Conservation (phyloP, 2,888 invertebrate species). For the Lasioglossum figueresi region DNA sequence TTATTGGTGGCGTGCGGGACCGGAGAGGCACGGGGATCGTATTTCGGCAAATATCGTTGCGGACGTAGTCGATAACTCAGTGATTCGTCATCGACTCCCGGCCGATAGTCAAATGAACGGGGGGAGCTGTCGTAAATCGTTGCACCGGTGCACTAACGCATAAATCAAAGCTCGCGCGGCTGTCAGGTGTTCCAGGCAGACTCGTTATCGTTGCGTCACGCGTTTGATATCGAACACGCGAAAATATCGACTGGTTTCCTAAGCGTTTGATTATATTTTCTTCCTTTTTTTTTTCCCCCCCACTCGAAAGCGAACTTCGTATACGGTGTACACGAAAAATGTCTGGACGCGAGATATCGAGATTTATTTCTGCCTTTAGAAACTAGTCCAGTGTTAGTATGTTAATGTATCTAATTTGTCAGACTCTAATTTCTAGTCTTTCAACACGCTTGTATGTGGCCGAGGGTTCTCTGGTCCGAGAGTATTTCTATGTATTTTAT, state of each 20-base stretch:
- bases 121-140: constrained; percentile 65
- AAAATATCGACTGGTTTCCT: constrained; percentile 53
- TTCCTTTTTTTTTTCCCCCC: background rate
- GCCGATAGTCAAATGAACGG: constrained; percentile 68
- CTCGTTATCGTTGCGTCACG: constrained; percentile 66
- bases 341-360: background rate
- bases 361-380: background rate
- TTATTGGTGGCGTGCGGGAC: constrained; percentile 39
- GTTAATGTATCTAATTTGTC: background rate
- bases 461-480: background rate
- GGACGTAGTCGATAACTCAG: constrained; percentile 66
- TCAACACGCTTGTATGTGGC: background rate
- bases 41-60: constrained; percentile 70
- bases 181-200: constrained; percentile 65
- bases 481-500: background rate
- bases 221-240: constrained; percentile 50
- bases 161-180: constrained; percentile 63
- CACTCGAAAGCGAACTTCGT: background rate
- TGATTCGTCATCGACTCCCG: constrained; percentile 70
- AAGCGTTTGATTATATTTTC: constrained; percentile 6
- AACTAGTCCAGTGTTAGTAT: constrained; percentile 10
- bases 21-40: constrained; percentile 32
- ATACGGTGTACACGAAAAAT: background rate
- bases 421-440: background rate
- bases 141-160: constrained; percentile 64